Base-by-base conservation (phyloP, 92 coral and sea anemone species). In the Zoanthus solanderi region DNA sequence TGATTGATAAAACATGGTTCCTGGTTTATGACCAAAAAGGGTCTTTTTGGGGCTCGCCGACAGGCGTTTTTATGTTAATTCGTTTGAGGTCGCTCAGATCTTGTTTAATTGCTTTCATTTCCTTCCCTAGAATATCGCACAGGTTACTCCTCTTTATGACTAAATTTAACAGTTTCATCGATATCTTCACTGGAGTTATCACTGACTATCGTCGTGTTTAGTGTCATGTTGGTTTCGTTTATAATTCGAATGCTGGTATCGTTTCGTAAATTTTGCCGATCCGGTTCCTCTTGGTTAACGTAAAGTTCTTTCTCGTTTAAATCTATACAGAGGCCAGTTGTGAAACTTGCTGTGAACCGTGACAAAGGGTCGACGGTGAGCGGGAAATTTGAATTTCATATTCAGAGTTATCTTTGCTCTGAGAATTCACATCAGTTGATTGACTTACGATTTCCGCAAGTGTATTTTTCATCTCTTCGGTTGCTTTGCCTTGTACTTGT, bases 401-500 rank as follows among this genome's bases (percentile, higher is more conserved):
- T 76, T 29, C 81, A 76, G 52, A 72, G 81, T 76, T 54, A 44
- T 76, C 67, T 53, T 76, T 54, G 67, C 81, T 44, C 81, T 76
- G 67, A 76, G 23, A 29, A 54, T 76, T 76, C 81, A 52, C 48
- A 56, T 77, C 48, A 46, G 83, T 32, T 77, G 83, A 53, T n/a
- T 76, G 45, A 37, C 4, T 37, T 37, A 37, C 42, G 3, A 4
- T 37, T 37, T 37, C 42, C 3, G 4, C 66, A 76, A 76, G 67
- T 76, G 81, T 76, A 17, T 76, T 76, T 53, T 53, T 76, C 67
- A 76, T 76, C 82, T 76, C 61, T 30, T 76, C 82, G 10, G 67
- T 76, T 76, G 71, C 84, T 87, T 87, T 87, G 61, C 84, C 89
- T 77, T 87, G 84, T 47, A 87, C 76, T 53, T 76, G 72, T 28